Evolutionary conservation across 1,140 invertebrate genomes (phyloP).

Genomic region (Pogonomyrmex californicus): DNA sequence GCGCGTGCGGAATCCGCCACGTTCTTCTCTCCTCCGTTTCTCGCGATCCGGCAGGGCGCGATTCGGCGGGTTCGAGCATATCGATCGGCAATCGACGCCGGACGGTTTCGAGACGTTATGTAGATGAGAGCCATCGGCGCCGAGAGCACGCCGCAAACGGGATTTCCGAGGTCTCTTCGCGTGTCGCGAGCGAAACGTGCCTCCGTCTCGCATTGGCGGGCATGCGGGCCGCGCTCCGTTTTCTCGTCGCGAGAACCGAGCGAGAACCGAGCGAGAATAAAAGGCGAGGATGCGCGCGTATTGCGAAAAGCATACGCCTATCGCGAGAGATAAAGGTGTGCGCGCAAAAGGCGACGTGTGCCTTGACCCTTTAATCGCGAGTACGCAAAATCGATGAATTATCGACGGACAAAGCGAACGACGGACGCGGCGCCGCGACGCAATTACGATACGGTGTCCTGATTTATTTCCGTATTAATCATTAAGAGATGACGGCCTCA

Average conservation of each 20-base stretch:
- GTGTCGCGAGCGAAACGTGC: conserved; percentile 66
- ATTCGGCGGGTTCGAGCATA: neutral
- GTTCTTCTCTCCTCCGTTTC: neutral
- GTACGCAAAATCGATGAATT: neutral
- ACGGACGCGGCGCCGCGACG: neutral
- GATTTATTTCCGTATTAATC: conserved; percentile 35
- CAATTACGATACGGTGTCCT: neutral
- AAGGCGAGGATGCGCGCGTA: conserved; percentile 50
- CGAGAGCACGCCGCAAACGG: conserved; percentile 19
- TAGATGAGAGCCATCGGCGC: conserved; percentile 2
- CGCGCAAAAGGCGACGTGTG: neutral
- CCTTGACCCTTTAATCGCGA: conserved; percentile 19
- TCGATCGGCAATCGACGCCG: neutral
- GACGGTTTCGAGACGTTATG: neutral
- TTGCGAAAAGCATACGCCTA: conserved; percentile 47
- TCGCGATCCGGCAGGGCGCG: neutral
- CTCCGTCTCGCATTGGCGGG: conserved; percentile 72
- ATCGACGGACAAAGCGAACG: neutral
- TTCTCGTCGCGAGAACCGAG: conserved; percentile 73
- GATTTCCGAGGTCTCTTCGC: conserved; percentile 61
- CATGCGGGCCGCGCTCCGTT: conserved; percentile 80
- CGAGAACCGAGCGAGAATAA: conserved; percentile 68
- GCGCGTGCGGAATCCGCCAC: neutral
- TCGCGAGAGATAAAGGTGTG: conserved; percentile 11
- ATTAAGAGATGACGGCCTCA: neutral